phyloP scores from a whole-genome alignment of 1,140 invertebrate species.

The Pachyrhynchus sulphureomaculatus region DNA sequence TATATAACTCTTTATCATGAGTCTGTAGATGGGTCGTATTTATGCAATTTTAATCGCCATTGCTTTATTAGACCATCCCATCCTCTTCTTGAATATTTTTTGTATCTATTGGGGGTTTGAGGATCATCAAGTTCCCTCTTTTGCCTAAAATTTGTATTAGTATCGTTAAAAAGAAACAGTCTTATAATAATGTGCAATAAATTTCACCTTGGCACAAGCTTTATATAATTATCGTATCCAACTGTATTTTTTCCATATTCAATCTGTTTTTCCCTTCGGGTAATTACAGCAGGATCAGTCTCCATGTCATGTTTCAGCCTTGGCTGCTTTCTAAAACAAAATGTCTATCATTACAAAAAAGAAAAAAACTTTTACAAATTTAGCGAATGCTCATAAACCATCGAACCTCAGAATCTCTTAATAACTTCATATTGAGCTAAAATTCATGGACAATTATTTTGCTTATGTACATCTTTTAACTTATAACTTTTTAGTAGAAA shows the following conservation, averaged over 20 bases:
- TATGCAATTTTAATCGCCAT: conserved; percentile 84
- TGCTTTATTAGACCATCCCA: conserved; percentile 87
- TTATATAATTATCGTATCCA: conserved; percentile 79
- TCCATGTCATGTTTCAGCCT: conserved; percentile 59
- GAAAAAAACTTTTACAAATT: no score
- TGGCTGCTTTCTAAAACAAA: no score
- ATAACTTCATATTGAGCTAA: no score
- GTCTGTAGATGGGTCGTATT: conserved; percentile 63
- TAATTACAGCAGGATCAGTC: conserved; percentile 69
- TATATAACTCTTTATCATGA: no score
- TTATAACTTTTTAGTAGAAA: no score
- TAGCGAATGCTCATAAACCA: no score
- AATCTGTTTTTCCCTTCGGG: conserved; percentile 87
- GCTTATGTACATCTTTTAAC: no score
- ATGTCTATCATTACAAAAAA: no score
- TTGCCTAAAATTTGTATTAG: conserved; percentile 55
- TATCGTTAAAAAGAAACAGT: background rate
- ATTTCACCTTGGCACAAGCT: conserved; percentile 66
- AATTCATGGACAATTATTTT: no score
- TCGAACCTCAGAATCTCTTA: no score
- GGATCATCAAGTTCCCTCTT: conserved; percentile 72
- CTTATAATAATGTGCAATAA: background rate
- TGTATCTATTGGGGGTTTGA: conserved; percentile 80
- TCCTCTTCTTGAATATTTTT: conserved; percentile 84
- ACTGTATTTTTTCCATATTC: conserved; percentile 93